Conservation (phyloP, 1,140 invertebrate genomes). For the Tetranychus cinnabarinus region DNA sequence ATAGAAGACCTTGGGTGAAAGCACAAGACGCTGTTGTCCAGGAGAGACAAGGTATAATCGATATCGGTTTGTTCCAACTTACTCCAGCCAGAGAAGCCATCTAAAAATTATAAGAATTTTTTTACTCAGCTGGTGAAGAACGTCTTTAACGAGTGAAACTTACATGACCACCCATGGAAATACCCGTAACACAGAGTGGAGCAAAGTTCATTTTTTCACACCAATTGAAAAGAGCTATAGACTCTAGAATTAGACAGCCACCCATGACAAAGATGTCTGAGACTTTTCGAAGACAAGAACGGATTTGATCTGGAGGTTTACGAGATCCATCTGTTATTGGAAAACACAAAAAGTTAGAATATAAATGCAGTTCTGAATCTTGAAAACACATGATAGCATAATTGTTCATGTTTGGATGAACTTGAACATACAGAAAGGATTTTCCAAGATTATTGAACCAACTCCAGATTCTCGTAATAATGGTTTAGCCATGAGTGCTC, state of each 20-base stretch:
- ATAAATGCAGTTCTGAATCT: too few species aligned
- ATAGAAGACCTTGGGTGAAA: constrained; percentile 55
- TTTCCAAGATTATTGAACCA: constrained; percentile 80
- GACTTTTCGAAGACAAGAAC: constrained; percentile 79
- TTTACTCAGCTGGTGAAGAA: neutral
- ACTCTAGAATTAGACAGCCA: constrained; percentile 79
- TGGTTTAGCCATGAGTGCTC: constrained; percentile 70
- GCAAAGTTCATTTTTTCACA: constrained; percentile 58
- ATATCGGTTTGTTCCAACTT: constrained; percentile 75
- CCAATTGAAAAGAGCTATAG: constrained; percentile 75
- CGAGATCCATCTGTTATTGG: constrained; percentile 8
- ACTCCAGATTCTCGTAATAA: constrained; percentile 69
- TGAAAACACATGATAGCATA: neutral
- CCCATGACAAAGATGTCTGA: constrained; percentile 99
- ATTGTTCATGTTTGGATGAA: neutral
- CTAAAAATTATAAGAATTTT: neutral
- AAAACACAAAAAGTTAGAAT: constrained; percentile 10
- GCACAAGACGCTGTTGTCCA: constrained; percentile 90
- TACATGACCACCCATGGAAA: constrained; percentile 98
- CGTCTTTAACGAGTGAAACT: constrained; percentile 3
- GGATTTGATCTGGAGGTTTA: constrained; percentile 26
- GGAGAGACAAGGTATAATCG: constrained; percentile 77
- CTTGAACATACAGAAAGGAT: constrained; percentile 61
- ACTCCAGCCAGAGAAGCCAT: constrained; percentile 45
- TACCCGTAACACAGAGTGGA: constrained; percentile 75